A percentile compares a stretch with the other conserved stretches of the same genome.
Evolutionary conservation across 2,113 vertebrate species (phyloP).

Genomic region (Orientallactaga bullata): DNA sequence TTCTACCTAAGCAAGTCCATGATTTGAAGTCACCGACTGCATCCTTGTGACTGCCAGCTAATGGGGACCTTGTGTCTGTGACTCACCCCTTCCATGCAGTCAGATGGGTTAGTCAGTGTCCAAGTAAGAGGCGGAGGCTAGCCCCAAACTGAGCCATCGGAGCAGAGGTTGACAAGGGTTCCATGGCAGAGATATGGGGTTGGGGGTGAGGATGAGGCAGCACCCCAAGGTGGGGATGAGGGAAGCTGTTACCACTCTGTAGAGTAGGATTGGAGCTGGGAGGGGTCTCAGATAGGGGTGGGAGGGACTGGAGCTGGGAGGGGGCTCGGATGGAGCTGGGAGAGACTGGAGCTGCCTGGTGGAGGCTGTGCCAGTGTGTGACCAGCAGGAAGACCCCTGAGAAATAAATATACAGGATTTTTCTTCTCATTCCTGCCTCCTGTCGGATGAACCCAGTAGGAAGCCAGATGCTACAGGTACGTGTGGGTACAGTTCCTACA

Average conservation of each 20-base stretch:
- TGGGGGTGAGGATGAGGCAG: not conserved
- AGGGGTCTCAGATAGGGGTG: not conserved
- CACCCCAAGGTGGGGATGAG: not conserved
- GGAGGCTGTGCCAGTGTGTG: not conserved
- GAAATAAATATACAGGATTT: not conserved
- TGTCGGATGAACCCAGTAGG: not conserved
- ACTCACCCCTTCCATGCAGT: not conserved
- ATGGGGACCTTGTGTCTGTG: not conserved
- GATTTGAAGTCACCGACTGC: not conserved
- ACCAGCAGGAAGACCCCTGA: not conserved
- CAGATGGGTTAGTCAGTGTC: not conserved
- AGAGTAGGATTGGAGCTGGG: not conserved
- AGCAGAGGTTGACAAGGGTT: not conserved
- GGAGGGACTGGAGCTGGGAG: no score
- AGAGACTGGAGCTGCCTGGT: not conserved
- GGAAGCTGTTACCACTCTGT: not conserved
- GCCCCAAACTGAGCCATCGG: not conserved
- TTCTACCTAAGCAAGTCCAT: not conserved
- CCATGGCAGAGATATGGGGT: not conserved
- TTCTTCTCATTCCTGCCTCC: not conserved
- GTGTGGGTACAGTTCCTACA: not conserved
- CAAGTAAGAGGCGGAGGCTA: not conserved
- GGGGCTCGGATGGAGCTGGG: not conserved
- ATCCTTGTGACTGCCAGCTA: not conserved
- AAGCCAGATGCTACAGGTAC: not conserved